Conservation (phyloP, 1,140 invertebrate genomes). For the Drosophila lacteicornis region DNA sequence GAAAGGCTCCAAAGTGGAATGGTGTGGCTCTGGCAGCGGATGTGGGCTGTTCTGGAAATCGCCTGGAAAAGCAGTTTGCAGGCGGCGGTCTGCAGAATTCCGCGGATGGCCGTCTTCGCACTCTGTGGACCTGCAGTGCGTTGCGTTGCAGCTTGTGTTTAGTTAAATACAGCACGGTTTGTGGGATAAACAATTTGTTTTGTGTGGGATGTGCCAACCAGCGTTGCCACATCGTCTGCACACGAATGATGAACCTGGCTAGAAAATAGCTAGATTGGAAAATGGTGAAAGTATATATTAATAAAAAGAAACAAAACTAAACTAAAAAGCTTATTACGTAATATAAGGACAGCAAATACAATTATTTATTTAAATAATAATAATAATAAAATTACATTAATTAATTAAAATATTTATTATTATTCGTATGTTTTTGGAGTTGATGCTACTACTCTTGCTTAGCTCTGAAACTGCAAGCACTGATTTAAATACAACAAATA, state of each 20-base stretch:
- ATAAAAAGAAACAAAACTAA: no score
- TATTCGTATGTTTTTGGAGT: no score
- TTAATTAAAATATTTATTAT: no score
- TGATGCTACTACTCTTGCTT: no score
- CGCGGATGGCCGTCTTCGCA: conserved; percentile 6
- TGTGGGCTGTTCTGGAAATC: conserved; percentile 1
- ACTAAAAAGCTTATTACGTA: no score
- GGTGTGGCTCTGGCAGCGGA: conserved; percentile 1
- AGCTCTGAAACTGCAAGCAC: no score
- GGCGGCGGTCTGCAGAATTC: not conserved
- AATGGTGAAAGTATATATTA: not conserved
- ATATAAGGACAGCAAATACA: no score
- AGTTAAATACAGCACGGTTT: conserved; percentile 22
- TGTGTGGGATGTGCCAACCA: conserved; percentile 32
- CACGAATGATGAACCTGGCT: not conserved
- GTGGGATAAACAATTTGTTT: conserved; percentile 36
- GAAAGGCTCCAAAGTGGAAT: conserved; percentile 33
- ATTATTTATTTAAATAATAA: no score
- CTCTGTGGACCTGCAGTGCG: conserved; percentile 4
- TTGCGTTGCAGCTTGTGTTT: conserved; percentile 12
- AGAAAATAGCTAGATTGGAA: not conserved
- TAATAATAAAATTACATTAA: no score
- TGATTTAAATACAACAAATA: no score
- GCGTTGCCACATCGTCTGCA: conserved; percentile 24
- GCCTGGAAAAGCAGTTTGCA: conserved; percentile 8